Percentiles rank a stretch among this genome's conserved stretches.
These are phyloP conservation scores for Drosophila micromelanica DNA, from an alignment of 1,140 invertebrate species.

Conservation along the genomic window DNA sequence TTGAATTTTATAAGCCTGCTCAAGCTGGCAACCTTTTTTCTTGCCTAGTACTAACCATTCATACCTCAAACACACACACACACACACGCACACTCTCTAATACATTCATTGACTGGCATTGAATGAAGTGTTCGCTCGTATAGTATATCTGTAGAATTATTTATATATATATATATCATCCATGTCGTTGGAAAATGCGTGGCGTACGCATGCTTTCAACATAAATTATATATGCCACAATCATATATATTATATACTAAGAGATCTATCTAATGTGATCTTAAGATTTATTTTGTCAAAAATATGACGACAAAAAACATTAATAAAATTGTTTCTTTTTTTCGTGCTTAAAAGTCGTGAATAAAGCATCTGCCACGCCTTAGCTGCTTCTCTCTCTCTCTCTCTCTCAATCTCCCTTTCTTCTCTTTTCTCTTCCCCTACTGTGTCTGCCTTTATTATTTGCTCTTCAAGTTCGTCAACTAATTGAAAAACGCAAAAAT, in stretches of 20 bases:
- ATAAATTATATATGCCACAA: constrained; percentile 65
- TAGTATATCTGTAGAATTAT: not conserved
- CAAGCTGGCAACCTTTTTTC: constrained; percentile 36
- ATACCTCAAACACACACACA: constrained; percentile 1
- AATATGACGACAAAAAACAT: constrained; percentile 35
- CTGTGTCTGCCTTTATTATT: constrained; percentile 17
- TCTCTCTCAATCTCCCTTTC: constrained; percentile 2
- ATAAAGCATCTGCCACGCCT: constrained; percentile 39
- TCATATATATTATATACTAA: not conserved
- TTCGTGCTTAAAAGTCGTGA: constrained; percentile 26
- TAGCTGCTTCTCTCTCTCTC: not conserved
- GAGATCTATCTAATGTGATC: constrained; percentile 11
- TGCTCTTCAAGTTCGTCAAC: constrained; percentile 38
- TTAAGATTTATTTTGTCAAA: constrained; percentile 38
- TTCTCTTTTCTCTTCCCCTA: not conserved
- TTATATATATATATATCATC: constrained; percentile 1
- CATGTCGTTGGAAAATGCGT: constrained; percentile 50
- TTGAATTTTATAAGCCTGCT: constrained; percentile 69
- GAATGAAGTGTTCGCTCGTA: constrained; percentile 56
- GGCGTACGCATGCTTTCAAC: constrained; percentile 76
- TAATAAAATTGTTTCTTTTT: constrained; percentile 20
- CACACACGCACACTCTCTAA: not conserved
- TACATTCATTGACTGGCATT: constrained; percentile 57
- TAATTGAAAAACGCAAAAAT: constrained; percentile 16
- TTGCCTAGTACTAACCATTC: constrained; percentile 53